These are phyloP conservation scores for Apodemia mormo DNA, from an alignment of 2,888 invertebrate species.

Conservation along the genomic window DNA sequence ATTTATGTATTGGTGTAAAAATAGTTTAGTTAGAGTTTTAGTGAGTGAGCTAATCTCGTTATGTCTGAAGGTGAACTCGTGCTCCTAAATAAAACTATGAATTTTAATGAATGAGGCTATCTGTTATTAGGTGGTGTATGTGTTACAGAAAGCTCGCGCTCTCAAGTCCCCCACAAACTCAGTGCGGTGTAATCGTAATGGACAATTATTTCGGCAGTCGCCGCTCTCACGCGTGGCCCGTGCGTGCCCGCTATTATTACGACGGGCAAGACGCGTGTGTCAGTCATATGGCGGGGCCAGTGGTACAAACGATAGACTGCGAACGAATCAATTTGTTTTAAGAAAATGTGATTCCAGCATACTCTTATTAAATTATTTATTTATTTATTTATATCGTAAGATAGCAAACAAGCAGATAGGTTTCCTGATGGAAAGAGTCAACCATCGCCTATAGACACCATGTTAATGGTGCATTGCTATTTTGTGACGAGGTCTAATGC, in stretches of 20 bases:
- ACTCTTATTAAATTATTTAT: too few species aligned
- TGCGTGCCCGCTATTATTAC: conserved; percentile 62
- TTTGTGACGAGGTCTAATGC: too few species aligned
- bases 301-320: conserved; percentile 38
- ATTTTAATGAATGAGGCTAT: background rate
- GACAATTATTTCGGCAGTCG: conserved; percentile 79
- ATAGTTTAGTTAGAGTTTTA: too few species aligned
- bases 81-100: background rate
- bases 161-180: conserved; percentile 39
- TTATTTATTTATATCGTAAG: too few species aligned
- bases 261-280: conserved; percentile 56
- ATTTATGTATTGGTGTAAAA: too few species aligned
- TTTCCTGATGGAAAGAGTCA: too few species aligned
- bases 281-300: conserved; percentile 37
- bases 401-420: too few species aligned
- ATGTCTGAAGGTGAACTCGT: too few species aligned
- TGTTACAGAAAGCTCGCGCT: conserved; percentile 35
- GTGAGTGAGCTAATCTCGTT: too few species aligned
- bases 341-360: too few species aligned
- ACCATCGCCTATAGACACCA: too few species aligned
- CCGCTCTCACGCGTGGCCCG: conserved; percentile 77
- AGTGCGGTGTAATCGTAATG: conserved; percentile 59
- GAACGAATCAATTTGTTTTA: conserved; percentile 11
- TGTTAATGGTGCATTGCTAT: too few species aligned
- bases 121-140: background rate